Conservation (phyloP, 2,113 vertebrate species). For the Eolophus roseicapilla region DNA sequence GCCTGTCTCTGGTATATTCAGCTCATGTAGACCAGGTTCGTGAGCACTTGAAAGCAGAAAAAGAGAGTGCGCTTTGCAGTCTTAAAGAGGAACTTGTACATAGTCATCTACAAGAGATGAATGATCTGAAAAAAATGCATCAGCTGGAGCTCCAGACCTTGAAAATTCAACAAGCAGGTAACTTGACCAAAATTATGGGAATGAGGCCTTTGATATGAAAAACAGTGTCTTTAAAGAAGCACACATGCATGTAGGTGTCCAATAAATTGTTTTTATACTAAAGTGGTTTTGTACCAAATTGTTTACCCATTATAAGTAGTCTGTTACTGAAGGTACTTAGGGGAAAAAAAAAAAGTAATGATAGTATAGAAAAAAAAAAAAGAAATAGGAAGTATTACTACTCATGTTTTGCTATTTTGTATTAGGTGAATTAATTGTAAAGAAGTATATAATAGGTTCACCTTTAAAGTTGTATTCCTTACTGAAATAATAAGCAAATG, state of each 20-base stretch:
- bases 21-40: constrained; percentile 86
- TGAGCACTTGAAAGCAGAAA: constrained; percentile 76
- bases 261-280: not conserved
- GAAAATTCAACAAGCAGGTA: constrained; percentile 76
- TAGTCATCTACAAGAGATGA: constrained; percentile 69
- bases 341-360: not conserved
- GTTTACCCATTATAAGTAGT: not conserved
- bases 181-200: not conserved
- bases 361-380: not conserved
- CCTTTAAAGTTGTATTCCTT: not conserved
- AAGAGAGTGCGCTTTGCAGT: constrained; percentile 72
- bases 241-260: not conserved
- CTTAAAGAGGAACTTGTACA: constrained; percentile 76
- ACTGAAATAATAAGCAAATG: not conserved
- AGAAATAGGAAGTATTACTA: not conserved
- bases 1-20: constrained; percentile 89
- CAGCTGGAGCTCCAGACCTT: constrained; percentile 70
- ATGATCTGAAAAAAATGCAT: constrained; percentile 73
- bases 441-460: not conserved
- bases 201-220: not conserved
- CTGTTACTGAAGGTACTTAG: not conserved
- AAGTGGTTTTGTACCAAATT: not conserved
- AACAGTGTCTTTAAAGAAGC: not conserved
- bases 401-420: not conserved
- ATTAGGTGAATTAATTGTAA: not conserved